Conservation (phyloP, 2,888 invertebrate genomes). For the Scaptomyza caliginosa region DNA sequence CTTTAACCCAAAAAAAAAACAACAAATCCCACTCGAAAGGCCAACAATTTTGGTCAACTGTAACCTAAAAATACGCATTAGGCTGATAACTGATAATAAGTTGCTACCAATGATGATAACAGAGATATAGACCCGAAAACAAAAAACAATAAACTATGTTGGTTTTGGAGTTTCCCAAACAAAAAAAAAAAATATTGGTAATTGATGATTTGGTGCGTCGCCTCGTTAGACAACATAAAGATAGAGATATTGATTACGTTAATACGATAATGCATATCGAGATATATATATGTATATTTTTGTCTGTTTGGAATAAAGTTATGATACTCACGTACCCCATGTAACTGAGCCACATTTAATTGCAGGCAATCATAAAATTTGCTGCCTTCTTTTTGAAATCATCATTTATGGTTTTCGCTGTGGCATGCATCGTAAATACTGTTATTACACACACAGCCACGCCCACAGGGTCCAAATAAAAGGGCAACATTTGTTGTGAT, state of each 20-base stretch:
- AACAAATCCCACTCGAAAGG: conserved; percentile 7
- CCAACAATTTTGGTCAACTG: not conserved
- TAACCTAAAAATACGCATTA: conserved; percentile 9
- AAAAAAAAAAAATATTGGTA: conserved; percentile 5
- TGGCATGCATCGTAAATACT: conserved; percentile 58
- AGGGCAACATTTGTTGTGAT: conserved; percentile 31
- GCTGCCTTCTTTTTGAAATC: conserved; percentile 52
- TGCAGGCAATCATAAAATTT: conserved; percentile 60
- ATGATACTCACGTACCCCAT: conserved; percentile 15
- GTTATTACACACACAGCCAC: conserved; percentile 55
- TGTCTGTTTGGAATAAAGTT: conserved; percentile 1
- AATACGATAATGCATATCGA: too few relatives aligned
- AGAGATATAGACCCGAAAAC: not conserved
- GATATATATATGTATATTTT: not conserved
- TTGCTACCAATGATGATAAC: conserved; percentile 20
- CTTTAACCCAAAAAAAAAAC: conserved; percentile 14
- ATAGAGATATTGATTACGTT: conserved; percentile 6
- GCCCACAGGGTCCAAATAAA: conserved; percentile 21
- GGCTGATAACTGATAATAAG: conserved; percentile 28
- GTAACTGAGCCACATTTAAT: conserved; percentile 43
- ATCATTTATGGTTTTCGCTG: conserved; percentile 55
- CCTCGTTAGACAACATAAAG: conserved; percentile 13
- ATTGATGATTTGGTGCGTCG: conserved; percentile 25
- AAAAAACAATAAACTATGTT: not conserved
- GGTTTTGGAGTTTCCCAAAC: conserved; percentile 12